Evolutionary conservation across 2,113 vertebrate genomes (phyloP), one percentile per base, ranked within the genome.

Genomic region (Pelvicachromis taeniatus): DNA sequence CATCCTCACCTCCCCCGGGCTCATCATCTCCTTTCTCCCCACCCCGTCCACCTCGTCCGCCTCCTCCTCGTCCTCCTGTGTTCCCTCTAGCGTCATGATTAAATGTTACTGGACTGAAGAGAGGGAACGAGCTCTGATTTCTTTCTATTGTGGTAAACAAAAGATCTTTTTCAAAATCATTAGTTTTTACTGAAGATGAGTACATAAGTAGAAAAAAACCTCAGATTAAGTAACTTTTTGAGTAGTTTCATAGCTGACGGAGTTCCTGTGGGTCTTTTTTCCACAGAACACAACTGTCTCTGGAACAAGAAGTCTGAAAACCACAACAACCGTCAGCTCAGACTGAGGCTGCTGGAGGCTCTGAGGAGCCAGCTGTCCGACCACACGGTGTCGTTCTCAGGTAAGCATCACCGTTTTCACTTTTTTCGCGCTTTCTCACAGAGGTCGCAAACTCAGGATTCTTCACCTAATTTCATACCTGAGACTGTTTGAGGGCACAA

Each of bases 261-360:
- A 17, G 17, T 38, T 59, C 19, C 35, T 70, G 14, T 61, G 21
- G 40, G 14, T n/a, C 75, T 33, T 31, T 58, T 80, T 9, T 82
- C 2, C 12, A 54, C 88, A 94, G 93, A 92, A 3, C 89, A 94
- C 61, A 50, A 42, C 73, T 93, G 92, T 77, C 84, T 94, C 48
- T 94, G 93, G 93, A 91, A 89, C 78, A 93, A 89, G 86, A 92
- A 75, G 70, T 93, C 91, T 38, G 91, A 91, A 55, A 91, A 93
- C 87, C 90, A 93, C 90, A 93, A 91, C 82, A 93, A 93, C 89
- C 93, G 92, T 26, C 92, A 84, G 77, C 89, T 93, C 45, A 78
- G 92, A 29, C 81, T 80, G 68, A 68, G 56, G 42, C 90, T 93
- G 48, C 85, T 94, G 77, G 91, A 94, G 68, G 19, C 50, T 6